Conservation (phyloP, 1,140 invertebrate genomes). For the Drosophila albomicans region DNA sequence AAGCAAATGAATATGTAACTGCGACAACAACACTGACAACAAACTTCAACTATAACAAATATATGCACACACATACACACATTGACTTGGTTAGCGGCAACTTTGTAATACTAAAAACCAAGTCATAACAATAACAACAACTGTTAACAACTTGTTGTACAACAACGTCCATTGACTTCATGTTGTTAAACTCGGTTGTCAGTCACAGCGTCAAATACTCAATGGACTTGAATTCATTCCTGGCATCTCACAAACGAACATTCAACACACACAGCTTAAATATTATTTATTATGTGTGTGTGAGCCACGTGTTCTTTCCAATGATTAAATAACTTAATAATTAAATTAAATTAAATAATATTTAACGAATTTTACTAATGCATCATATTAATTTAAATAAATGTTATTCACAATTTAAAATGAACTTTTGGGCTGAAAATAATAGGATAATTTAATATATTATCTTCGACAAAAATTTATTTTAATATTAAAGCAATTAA, state of each 20-base stretch:
- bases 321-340: neutral
- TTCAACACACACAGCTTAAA: neutral
- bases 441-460: too few species aligned
- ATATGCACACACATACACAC: neutral
- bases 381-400: too few species aligned
- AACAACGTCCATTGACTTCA: slow-evolving; percentile 31
- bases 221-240: slow-evolving; percentile 15
- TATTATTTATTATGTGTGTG: slow-evolving; percentile 9
- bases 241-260: neutral
- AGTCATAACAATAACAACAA: slow-evolving; percentile 44
- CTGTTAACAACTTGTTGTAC: slow-evolving; percentile 54
- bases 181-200: slow-evolving; percentile 29
- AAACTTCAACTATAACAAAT: slow-evolving; percentile 13
- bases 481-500: too few species aligned
- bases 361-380: too few species aligned
- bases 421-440: neutral
- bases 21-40: slow-evolving; percentile 15
- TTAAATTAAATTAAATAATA: neutral
- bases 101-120: slow-evolving; percentile 20
- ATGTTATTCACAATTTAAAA: neutral
- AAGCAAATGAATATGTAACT: slow-evolving; percentile 48
- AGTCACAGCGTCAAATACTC: slow-evolving; percentile 21
- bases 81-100: slow-evolving; percentile 12
- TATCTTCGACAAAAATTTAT: too few species aligned
- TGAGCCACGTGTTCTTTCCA: neutral